Conservation (phyloP, 2,888 invertebrate species). For the Drosophila testacea region DNA sequence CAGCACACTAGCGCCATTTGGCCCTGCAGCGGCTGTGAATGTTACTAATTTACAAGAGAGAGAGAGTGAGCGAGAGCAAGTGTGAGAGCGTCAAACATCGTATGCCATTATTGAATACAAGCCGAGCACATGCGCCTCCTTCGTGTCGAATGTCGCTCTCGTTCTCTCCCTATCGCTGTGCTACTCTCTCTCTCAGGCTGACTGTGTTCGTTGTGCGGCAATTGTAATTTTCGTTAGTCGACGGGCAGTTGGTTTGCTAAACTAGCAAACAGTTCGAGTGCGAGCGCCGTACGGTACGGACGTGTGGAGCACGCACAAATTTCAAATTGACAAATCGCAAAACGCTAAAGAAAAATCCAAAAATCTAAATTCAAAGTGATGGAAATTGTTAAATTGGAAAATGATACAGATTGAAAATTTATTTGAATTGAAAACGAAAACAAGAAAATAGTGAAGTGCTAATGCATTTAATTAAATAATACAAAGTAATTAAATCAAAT, state of each 20-base stretch:
- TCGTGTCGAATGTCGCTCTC: constrained; percentile 26
- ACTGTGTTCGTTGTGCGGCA: constrained; percentile 18
- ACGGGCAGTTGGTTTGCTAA: constrained; percentile 25
- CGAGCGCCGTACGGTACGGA: constrained; percentile 83
- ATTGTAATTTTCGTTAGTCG: constrained; percentile 32
- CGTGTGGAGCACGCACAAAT: constrained; percentile 82
- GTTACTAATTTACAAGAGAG: constrained; percentile 38
- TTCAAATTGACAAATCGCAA: constrained; percentile 62
- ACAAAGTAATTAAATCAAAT: constrained; percentile 14
- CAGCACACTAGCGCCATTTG: constrained; percentile 60
- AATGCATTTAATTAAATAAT: constrained; percentile 10
- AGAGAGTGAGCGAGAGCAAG: constrained; percentile 19
- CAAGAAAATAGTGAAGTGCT: constrained; percentile 7
- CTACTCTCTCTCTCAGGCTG: constrained; percentile 5
- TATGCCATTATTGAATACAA: constrained; percentile 1
- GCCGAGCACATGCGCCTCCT: constrained; percentile 61
- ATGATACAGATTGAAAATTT: constrained; percentile 22
- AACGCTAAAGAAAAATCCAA: constrained; percentile 45
- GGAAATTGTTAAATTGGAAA: constrained; percentile 43
- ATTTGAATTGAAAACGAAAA: neutral
- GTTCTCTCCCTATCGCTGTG: constrained; percentile 8
- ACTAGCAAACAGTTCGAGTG: constrained; percentile 83
- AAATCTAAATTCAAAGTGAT: constrained; percentile 60
- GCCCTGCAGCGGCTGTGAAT: constrained; percentile 44
- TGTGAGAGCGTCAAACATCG: constrained; percentile 6